Conservation (phyloP, 2,113 vertebrate species). For the Epinephelus fuscoguttatus region DNA sequence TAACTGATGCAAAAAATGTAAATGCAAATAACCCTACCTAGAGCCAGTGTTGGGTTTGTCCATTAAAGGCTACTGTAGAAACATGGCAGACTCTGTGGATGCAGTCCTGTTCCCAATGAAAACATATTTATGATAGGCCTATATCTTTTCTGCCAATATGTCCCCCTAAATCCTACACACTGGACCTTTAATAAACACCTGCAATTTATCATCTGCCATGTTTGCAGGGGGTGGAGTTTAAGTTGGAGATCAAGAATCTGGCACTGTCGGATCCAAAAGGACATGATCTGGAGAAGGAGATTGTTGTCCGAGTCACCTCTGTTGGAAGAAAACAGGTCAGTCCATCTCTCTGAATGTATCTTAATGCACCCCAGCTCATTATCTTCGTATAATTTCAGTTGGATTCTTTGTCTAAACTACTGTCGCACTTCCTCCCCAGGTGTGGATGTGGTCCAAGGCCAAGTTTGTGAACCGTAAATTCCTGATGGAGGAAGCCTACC, state of each 20-base stretch:
- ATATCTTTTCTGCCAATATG: background rate
- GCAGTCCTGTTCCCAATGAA: background rate
- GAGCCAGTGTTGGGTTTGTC: too few species aligned
- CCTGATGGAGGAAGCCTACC: conserved; percentile 92
- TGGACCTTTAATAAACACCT: background rate
- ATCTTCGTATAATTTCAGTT: background rate
- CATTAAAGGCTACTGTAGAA: too few species aligned
- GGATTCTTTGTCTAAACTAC: background rate
- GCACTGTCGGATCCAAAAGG: conserved; percentile 89
- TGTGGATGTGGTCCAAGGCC: conserved; percentile 93
- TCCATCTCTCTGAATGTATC: background rate
- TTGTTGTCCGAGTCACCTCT: conserved; percentile 86
- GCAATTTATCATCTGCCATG: conserved; percentile 1
- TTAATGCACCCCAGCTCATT: background rate
- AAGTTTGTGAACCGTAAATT: conserved; percentile 94
- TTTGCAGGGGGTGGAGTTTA: conserved; percentile 87
- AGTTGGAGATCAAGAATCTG: conserved; percentile 92
- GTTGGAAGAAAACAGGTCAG: conserved; percentile 83
- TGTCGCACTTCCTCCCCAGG: conserved; percentile 75
- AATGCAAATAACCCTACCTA: too few species aligned
- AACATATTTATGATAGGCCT: too few species aligned
- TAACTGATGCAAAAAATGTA: too few species aligned
- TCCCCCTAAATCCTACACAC: too few species aligned
- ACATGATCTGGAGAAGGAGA: conserved; percentile 89
- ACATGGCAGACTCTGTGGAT: too few species aligned